phyloP scores from a whole-genome alignment of 35 echinoderm and acorn worm genomes.

The Amphiura filiformis region DNA sequence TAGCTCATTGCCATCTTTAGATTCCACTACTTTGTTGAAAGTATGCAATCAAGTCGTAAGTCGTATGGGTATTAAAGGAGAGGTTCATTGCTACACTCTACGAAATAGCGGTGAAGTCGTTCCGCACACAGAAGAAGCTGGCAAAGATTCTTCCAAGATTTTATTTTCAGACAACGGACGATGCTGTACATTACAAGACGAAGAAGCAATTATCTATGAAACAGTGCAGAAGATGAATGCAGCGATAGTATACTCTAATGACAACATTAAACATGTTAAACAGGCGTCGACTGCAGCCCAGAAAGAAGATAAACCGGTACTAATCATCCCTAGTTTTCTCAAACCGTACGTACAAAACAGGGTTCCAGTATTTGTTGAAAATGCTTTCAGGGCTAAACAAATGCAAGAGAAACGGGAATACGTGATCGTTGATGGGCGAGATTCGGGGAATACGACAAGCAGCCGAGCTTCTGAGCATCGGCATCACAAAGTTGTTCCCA shows the following conservation, averaged over 20 bases:
- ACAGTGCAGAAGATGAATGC: neutral
- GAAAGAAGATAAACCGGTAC: neutral
- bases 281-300: neutral
- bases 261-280: neutral
- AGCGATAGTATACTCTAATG: neutral
- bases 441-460: neutral
- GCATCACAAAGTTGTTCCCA: neutral
- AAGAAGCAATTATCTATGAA: neutral
- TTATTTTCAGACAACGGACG: neutral
- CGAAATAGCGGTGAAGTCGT: slow-evolving; percentile 1
- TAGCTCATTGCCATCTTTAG: neutral
- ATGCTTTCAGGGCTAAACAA: neutral
- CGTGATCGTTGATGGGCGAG: neutral
- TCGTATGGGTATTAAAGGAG: neutral
- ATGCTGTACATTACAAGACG: neutral
- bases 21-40: neutral
- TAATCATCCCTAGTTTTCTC: neutral
- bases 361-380: neutral
- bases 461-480: neutral
- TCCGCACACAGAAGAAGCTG: neutral
- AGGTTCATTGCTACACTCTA: neutral
- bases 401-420: neutral
- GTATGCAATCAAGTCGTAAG: neutral
- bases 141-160: neutral
- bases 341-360: neutral